These are phyloP conservation scores for Montipora efflorescens DNA, from an alignment of 64 coral and sea anemone genomes.

Conservation along the genomic window DNA sequence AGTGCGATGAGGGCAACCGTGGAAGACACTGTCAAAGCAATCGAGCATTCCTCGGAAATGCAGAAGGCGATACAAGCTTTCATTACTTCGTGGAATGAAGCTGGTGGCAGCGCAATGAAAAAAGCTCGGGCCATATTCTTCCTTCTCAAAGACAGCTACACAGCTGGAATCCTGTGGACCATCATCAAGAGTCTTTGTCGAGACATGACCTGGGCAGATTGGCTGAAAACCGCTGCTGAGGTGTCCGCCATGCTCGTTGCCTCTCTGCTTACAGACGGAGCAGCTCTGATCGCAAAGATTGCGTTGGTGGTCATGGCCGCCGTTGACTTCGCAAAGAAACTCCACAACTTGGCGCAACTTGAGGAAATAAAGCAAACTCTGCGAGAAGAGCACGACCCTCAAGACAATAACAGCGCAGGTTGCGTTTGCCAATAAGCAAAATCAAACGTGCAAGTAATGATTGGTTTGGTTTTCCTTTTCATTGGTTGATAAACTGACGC, in stretches of 20 bases:
- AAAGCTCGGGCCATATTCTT: conserved; percentile 61
- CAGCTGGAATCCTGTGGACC: conserved; percentile 62
- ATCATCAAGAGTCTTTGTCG: conserved; percentile 60
- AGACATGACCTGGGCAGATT: conserved; percentile 50
- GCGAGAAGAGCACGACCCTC: background rate
- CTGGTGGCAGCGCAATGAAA: conserved; percentile 19
- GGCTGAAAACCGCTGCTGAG: conserved; percentile 47
- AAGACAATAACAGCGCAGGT: background rate
- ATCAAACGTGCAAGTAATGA: no score
- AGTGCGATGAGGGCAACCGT: background rate
- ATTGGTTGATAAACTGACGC: no score
- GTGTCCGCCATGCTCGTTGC: conserved; percentile 65
- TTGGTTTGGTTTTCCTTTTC: no score
- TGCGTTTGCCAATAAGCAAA: background rate
- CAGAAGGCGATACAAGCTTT: conserved; percentile 45
- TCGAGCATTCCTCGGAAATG: conserved; percentile 24
- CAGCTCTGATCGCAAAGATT: conserved; percentile 58
- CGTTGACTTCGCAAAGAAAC: conserved; percentile 36
- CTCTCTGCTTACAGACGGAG: conserved; percentile 50
- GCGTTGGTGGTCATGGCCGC: conserved; percentile 36
- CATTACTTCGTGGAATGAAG: conserved; percentile 32
- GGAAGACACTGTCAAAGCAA: conserved; percentile 28
- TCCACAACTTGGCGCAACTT: conserved; percentile 48
- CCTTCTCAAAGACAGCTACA: conserved; percentile 54
- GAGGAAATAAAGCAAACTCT: conserved; percentile 41